These are phyloP conservation scores for Hystrix brachyura DNA, from an alignment of 2,113 vertebrate species.

Conservation along the genomic window DNA sequence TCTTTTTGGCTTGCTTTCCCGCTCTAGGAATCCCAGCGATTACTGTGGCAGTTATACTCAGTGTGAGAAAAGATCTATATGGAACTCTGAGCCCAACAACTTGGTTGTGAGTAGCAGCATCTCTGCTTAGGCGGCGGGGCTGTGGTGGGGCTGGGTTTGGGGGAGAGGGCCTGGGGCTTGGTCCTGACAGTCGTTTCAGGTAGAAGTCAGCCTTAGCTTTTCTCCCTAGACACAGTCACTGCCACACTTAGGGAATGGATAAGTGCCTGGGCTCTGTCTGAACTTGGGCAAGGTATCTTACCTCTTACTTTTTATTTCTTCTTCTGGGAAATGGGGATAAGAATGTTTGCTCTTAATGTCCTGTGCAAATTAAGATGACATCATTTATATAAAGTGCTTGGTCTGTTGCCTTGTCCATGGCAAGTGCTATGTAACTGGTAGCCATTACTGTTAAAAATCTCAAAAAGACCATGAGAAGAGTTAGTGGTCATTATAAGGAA, in stretches of 20 bases:
- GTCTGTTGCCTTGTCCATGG: not conserved
- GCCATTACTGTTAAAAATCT: not conserved
- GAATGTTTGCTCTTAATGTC: constrained; percentile 18
- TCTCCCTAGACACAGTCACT: not conserved
- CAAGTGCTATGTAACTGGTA: not conserved
- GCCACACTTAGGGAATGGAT: not conserved
- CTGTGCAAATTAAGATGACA: constrained; percentile 43
- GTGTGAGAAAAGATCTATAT: constrained; percentile 90
- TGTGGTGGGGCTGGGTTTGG: not conserved
- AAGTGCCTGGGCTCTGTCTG: not conserved
- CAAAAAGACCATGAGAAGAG: not conserved
- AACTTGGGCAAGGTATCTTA: constrained; percentile 17
- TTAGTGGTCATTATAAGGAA: not conserved
- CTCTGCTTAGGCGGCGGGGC: not conserved
- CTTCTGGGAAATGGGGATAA: constrained; percentile 50
- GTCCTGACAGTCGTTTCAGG: not conserved
- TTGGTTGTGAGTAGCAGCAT: constrained; percentile 90
- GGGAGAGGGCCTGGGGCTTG: not conserved
- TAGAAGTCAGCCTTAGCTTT: not conserved
- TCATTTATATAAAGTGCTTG: not conserved
- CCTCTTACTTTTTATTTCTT: constrained; percentile 22
- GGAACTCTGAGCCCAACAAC: constrained; percentile 82
- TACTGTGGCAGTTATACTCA: constrained; percentile 89
- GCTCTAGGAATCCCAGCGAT: constrained; percentile 92
- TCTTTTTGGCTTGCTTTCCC: constrained; percentile 67